Conservation (phyloP, 2,113 vertebrate genomes). For the Azemiops feae region DNA sequence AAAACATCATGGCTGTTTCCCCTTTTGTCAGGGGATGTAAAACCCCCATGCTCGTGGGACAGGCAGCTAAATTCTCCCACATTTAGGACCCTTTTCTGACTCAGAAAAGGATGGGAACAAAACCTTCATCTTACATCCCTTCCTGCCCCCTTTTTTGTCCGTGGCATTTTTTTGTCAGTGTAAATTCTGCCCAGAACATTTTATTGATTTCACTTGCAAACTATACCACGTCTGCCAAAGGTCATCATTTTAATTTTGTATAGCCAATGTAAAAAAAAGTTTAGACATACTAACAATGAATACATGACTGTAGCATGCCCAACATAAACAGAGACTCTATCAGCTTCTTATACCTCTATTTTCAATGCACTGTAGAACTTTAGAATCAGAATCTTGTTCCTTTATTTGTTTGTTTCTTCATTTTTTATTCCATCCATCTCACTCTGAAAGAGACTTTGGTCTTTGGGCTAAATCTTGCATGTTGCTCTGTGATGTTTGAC, state of each 20-base stretch:
- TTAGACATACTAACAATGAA: background rate
- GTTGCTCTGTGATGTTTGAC: background rate
- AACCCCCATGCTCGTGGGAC: too few species aligned
- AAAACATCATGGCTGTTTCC: background rate
- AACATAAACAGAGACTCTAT: background rate
- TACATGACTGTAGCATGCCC: background rate
- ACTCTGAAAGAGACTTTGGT: background rate
- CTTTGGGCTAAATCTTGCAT: background rate
- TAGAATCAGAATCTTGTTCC: background rate
- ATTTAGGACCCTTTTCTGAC: background rate
- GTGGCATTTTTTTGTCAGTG: background rate
- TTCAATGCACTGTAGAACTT: background rate
- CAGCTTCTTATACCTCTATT: background rate
- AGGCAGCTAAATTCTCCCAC: background rate
- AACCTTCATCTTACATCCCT: background rate
- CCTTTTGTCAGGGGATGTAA: background rate
- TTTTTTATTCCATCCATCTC: background rate
- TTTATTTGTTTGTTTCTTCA: background rate
- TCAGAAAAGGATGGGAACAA: background rate
- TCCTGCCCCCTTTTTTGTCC: background rate
- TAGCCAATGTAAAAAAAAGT: background rate
- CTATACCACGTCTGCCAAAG: background rate
- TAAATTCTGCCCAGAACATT: background rate
- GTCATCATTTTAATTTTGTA: background rate
- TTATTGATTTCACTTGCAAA: background rate